These are phyloP conservation scores for Drosophila melanosoma DNA, from an alignment of 2,888 invertebrate genomes.

Conservation along the genomic window DNA sequence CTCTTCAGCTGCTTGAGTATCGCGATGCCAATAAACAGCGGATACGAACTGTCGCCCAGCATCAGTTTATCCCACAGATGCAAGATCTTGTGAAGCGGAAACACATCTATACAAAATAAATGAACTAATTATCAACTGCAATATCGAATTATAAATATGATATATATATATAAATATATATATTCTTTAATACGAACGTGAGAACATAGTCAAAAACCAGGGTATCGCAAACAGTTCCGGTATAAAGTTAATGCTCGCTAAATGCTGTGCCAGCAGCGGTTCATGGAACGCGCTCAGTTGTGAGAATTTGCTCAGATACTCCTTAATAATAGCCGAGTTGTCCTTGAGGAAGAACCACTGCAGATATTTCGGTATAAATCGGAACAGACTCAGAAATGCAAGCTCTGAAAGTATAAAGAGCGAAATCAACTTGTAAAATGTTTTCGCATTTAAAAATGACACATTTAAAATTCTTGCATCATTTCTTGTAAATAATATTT, in stretches of 20 bases:
- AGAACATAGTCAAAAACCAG: slow-evolving; percentile 99
- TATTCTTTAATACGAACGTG: slow-evolving; percentile 90
- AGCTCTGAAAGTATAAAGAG: slow-evolving; percentile 88
- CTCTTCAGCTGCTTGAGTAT: slow-evolving; percentile 95
- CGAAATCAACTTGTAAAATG: background rate
- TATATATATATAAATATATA: background rate
- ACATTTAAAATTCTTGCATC: background rate
- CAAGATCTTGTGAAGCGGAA: slow-evolving; percentile 98
- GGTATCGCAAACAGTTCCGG: slow-evolving; percentile 99
- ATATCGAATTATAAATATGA: background rate
- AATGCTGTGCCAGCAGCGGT: slow-evolving; percentile 95
- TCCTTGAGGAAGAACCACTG: slow-evolving; percentile 99
- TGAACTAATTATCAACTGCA: background rate
- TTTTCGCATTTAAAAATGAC: too few relatives aligned
- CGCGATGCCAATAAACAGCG: slow-evolving; percentile 97
- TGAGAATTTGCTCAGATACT: slow-evolving; percentile 98
- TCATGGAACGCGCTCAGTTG: slow-evolving; percentile 98
- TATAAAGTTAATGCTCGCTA: slow-evolving; percentile 96
- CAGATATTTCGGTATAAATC: slow-evolving; percentile 98
- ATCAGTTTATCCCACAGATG: slow-evolving; percentile 99
- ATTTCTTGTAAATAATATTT: background rate
- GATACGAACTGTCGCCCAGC: slow-evolving; percentile 96
- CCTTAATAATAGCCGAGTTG: slow-evolving; percentile 98
- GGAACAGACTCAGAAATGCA: slow-evolving; percentile 97
- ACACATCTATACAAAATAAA: slow-evolving; percentile 91